Base-by-base conservation (phyloP, 2,888 invertebrate genomes). In the Ditula angustiorana region DNA sequence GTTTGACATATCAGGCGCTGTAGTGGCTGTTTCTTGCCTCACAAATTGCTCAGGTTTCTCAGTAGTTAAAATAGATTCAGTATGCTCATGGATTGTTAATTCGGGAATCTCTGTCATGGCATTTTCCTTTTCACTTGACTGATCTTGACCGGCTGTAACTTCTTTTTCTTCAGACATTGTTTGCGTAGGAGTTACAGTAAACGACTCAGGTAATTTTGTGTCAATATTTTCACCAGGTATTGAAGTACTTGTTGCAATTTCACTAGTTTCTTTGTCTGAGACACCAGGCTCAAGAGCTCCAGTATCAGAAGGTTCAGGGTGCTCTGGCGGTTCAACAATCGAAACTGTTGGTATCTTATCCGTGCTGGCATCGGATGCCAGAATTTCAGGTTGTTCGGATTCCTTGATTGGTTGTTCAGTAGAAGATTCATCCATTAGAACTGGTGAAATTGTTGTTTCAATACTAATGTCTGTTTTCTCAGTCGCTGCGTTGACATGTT, bases 151-250 rank as follows among this genome's bases (percentile, higher is more conserved):
- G 47, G 66, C 30, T 35, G 67, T 69, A 13, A 69, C 53, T 37
- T 62, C 61, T 23, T 49, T 61, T 19, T 30, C 53, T 35, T 46
- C 64, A n/a, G 53, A 5, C 5, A 19, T n/a, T 13, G 52, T 0
- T 19, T 61, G 67, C 7, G 26, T 33, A 67, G 70, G 61, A 37
- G 66, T 67, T 33, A 44, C 57, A 56, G 57, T 57, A 11, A 63
- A 28, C 61, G 47, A 23, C 11, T 66, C 59, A n/a, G 59, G 68
- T 33, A 24, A 41, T 13, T 58, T 41, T 55, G 55, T 49, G 23
- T 53, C 58, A 5, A 37, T n/a, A 13, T 13, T n/a, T 26, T 46
- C 61, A 26, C 24, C 16, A 2, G 46, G 33, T 13, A 47, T 23
- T 5, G 24, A 23, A 1, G 57, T 47, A 10, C 19, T 11, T 13